Conservation (phyloP, 2,797 vertebrate species). For the Pangasius sanitwongsei region DNA sequence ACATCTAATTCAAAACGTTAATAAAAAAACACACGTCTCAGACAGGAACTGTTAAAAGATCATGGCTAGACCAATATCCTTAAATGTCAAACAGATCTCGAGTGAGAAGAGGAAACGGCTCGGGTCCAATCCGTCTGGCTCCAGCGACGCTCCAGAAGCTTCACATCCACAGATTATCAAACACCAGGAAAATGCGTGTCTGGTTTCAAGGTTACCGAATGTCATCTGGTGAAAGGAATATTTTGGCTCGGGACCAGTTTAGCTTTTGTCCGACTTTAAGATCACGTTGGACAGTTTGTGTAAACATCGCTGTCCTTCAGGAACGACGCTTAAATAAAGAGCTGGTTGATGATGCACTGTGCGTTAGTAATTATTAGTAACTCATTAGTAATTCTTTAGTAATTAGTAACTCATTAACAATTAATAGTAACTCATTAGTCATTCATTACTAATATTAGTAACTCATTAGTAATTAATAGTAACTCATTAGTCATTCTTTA, state of each 20-base stretch:
- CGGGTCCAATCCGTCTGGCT: background rate
- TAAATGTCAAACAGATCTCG: slow-evolving; percentile 10
- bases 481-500: too few relatives aligned
- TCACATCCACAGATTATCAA: background rate
- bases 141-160: background rate
- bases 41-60: background rate
- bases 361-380: background rate
- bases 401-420: too few relatives aligned
- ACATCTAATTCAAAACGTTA: background rate
- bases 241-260: background rate
- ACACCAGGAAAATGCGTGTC: background rate
- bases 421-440: too few relatives aligned
- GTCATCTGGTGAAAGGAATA: background rate
- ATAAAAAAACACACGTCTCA: background rate
- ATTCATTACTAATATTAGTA: too few relatives aligned
- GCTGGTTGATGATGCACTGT: background rate
- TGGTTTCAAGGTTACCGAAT: background rate
- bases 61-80: background rate
- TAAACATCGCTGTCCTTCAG: slow-evolving; percentile 1
- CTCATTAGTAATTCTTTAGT: background rate
- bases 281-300: background rate
- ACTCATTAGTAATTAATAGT: background rate
- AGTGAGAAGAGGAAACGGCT: background rate
- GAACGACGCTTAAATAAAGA: background rate
- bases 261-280: background rate